phyloP scores from a whole-genome alignment of 1,140 invertebrate genomes.

The Lasioglossum baleicum region DNA sequence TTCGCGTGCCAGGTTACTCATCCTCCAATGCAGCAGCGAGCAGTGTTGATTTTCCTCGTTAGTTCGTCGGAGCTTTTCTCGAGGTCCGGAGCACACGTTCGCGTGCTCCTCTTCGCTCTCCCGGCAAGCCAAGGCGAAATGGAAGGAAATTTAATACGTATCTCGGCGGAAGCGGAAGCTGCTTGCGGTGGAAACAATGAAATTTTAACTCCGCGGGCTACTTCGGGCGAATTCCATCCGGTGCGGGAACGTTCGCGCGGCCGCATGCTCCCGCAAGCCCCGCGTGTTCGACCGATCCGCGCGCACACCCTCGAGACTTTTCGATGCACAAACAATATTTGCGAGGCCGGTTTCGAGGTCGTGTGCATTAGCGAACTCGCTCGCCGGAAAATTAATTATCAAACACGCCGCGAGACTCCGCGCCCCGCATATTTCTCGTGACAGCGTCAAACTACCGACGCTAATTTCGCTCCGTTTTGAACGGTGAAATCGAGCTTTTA shows the following conservation, averaged over 20 bases:
- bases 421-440: neutral
- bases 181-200: slow-evolving; percentile 19
- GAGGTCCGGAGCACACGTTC: no score
- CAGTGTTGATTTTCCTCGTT: neutral
- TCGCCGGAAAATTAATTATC: slow-evolving; percentile 31
- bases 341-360: neutral
- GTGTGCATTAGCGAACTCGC: slow-evolving; percentile 9
- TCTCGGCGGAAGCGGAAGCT: slow-evolving; percentile 3
- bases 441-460: neutral
- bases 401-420: neutral
- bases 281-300: no score
- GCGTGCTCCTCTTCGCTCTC: neutral
- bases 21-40: neutral
- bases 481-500: slow-evolving; percentile 10
- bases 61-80: neutral
- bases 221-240: slow-evolving; percentile 25
- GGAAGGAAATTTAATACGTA: slow-evolving; percentile 38
- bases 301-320: neutral
- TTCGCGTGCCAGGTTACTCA: neutral
- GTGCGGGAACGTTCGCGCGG: no score
- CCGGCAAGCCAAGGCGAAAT: neutral
- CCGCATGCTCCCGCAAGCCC: no score
- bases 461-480: slow-evolving; percentile 6
- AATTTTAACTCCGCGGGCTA: slow-evolving; percentile 30
- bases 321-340: slow-evolving; percentile 18